Evolutionary conservation across 2,797 vertebrate species (phyloP).

Genomic region (Chelon labrosus): DNA sequence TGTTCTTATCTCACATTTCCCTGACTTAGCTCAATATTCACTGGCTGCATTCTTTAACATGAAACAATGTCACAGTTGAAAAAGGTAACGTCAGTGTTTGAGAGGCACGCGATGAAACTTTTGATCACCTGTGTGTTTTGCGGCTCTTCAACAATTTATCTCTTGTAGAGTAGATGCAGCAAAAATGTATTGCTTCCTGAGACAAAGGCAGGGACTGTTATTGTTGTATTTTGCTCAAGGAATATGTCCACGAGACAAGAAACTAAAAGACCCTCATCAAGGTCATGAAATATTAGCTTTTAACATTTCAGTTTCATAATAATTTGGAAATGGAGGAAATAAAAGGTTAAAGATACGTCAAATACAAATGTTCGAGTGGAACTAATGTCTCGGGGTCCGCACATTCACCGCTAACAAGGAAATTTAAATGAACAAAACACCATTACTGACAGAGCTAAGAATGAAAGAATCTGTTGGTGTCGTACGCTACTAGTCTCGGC

Average conservation of each 20-base stretch:
- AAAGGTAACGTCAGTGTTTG: neutral
- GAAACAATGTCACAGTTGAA: conserved; percentile 36
- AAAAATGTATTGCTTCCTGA: neutral
- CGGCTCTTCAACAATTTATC: no score
- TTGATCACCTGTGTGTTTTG: conserved; percentile 5
- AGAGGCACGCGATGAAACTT: conserved; percentile 12
- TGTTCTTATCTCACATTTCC: conserved; percentile 50
- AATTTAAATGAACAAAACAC: conserved; percentile 39
- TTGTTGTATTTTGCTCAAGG: neutral
- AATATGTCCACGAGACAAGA: neutral
- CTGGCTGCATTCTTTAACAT: conserved; percentile 37
- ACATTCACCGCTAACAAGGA: neutral
- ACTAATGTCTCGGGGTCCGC: conserved; percentile 2
- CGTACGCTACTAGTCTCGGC: conserved; percentile 47
- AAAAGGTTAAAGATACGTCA: neutral
- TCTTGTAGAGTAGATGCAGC: neutral
- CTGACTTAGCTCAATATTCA: conserved; percentile 32
- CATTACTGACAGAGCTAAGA: conserved; percentile 38
- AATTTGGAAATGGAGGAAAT: neutral
- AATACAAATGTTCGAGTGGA: neutral
- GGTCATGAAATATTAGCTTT: neutral
- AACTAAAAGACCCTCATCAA: neutral
- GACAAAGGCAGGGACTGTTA: neutral
- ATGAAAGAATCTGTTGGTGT: conserved; percentile 60
- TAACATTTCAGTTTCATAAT: neutral